Evolutionary conservation across 2,888 invertebrate species (phyloP).

Genomic region (Erebia ligea): DNA sequence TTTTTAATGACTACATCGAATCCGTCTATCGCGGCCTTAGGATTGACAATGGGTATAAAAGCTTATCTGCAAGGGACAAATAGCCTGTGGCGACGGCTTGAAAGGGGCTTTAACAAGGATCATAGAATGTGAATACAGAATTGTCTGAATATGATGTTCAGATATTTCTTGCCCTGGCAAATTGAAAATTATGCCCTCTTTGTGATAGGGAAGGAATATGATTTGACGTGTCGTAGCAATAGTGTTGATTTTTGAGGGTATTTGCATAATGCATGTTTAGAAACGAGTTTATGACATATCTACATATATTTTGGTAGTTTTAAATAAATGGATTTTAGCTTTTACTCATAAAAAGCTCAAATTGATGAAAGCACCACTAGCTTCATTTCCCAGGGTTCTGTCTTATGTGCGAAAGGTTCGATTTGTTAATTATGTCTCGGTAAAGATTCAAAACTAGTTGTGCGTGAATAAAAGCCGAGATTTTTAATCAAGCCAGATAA

Average conservation of each 20-base stretch:
- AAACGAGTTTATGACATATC: no score
- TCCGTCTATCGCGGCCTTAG: slow-evolving; percentile 38
- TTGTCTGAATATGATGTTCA: slow-evolving; percentile 42
- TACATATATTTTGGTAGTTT: neutral
- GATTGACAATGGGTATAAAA: slow-evolving; percentile 50
- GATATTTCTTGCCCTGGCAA: slow-evolving; percentile 44
- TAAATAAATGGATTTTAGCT: neutral
- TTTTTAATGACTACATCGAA: slow-evolving; percentile 43
- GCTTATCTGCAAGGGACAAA: slow-evolving; percentile 56
- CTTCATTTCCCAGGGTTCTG: no score
- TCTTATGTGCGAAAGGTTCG: no score
- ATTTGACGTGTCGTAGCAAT: neutral
- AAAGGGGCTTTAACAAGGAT: slow-evolving; percentile 52
- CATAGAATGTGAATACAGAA: slow-evolving; percentile 47
- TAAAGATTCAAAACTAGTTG: no score
- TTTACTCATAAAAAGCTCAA: no score
- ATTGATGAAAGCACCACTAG: no score
- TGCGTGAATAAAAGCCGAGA: no score
- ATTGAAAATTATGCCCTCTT: slow-evolving; percentile 34
- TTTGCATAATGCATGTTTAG: neutral
- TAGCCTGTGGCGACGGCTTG: slow-evolving; percentile 52
- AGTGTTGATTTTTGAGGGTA: neutral
- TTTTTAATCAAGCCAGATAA: no score
- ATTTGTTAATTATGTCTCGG: no score
- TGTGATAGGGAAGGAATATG: slow-evolving; percentile 2